Evolutionary conservation across 2,797 vertebrate species (phyloP), one percentile per base, ranked within the genome.

Genomic region (Parauchenoglanis punctatus): DNA sequence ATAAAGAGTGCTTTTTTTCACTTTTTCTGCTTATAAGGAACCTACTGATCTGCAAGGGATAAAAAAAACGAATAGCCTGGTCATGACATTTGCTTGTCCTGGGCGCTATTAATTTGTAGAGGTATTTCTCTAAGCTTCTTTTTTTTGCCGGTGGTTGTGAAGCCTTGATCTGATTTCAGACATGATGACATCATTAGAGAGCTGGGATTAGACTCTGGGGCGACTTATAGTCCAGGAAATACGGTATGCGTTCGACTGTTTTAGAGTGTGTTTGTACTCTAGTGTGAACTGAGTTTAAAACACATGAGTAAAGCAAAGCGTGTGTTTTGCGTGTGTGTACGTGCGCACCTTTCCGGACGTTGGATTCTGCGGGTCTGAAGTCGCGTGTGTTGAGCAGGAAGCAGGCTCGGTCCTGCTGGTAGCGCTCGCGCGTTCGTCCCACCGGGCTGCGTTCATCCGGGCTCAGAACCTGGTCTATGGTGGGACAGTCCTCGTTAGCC

Each of bases 401-500:
- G 95, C 97, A 98, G 91, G 97, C 97, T 12, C 96, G 95, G 93
- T 98, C 97, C 88, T 97, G 97, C 93, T 97, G 97, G 91, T 97
- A 98, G 86, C 97, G 96, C 87, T 97, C 97, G 80, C 97, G 96
- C 70, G 95, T 96, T 68, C 93, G 93, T 81, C 94, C 94, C 3
- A 95, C 91, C 0, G 97, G 97, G 91, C 97, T 97, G 93, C 97
- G 96, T 93, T 98, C 97, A 83, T 98, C 97, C 0, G 97, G 97
- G 87, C 97, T 98, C 89, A 98, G 93, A 90, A 97, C 97, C 94
- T 98, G 97, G 95, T 98, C 97, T 28, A 98, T 98, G 90, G 97
- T 97, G 7, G 97, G 97, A 91, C 97, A 98, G 95, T 98, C 97
- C 94, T 98, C 97, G 0, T 98, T 97, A 83, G 97, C 97, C 90